Percentiles rank a stretch among this genome's conserved stretches.
Conservation (phyloP, 2,888 invertebrate genomes). For the Gastrophysa polygoni region DNA sequence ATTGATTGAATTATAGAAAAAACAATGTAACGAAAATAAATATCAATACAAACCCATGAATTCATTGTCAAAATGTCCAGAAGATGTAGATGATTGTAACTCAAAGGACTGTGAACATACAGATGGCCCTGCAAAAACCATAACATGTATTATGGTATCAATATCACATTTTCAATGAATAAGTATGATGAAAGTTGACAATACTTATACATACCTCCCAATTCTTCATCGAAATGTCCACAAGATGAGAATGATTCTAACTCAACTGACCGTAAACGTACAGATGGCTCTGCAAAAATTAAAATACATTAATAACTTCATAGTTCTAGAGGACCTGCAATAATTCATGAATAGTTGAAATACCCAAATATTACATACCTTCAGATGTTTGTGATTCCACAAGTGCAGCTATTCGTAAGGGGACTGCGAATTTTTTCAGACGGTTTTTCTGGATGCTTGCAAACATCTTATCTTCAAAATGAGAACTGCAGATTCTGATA, state of each 20-base stretch:
- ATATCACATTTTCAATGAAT: no score
- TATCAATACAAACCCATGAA: no score
- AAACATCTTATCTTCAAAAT: constrained; percentile 4
- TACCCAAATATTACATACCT: not conserved
- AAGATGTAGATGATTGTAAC: not conserved
- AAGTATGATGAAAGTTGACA: no score
- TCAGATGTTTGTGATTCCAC: no score
- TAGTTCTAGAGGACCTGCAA: not conserved
- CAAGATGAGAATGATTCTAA: not conserved
- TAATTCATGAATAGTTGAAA: not conserved
- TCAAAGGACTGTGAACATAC: not conserved
- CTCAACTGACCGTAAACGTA: not conserved
- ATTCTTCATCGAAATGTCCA: no score
- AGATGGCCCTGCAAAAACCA: not conserved
- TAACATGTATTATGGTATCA: no score
- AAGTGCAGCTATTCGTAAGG: no score
- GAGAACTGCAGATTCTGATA: constrained; percentile 4
- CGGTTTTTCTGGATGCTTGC: constrained; percentile 2
- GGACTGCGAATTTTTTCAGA: not conserved
- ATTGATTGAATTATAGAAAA: no score
- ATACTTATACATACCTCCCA: no score
- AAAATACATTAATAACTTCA: not conserved
- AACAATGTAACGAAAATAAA: no score
- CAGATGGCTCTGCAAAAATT: not conserved
- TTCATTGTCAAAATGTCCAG: no score